Conservation (phyloP, 2,888 invertebrate genomes). For the Dasysyrphus tricinctus region DNA sequence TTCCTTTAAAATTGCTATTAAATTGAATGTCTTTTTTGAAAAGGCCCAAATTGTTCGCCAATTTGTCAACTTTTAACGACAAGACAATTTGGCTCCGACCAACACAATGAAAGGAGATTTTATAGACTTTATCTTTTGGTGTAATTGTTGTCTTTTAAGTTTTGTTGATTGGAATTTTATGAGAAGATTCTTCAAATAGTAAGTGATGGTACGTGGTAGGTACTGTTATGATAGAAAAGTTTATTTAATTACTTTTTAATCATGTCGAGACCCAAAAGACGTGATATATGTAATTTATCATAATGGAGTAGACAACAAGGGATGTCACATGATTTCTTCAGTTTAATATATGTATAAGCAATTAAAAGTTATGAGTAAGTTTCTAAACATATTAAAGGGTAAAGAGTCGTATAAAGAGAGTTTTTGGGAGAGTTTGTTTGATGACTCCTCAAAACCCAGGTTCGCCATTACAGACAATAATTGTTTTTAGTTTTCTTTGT, state of each 20-base stretch:
- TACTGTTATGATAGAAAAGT: background rate
- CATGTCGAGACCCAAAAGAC: slow-evolving; percentile 16
- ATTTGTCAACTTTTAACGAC: slow-evolving; percentile 37
- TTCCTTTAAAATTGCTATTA: slow-evolving; percentile 59
- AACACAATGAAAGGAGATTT: slow-evolving; percentile 4
- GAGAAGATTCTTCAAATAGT: background rate
- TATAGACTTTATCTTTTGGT: slow-evolving; percentile 17
- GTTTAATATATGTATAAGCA: background rate
- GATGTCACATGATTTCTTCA: background rate
- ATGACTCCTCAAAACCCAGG: no score
- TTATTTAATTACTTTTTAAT: slow-evolving; percentile 43
- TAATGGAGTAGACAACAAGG: slow-evolving; percentile 5
- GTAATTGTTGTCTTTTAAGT: slow-evolving; percentile 15
- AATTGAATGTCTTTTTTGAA: slow-evolving; percentile 48
- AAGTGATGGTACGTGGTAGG: background rate
- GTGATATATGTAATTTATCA: background rate
- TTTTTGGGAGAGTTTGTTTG: no score
- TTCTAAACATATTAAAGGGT: no score
- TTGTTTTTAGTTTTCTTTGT: no score
- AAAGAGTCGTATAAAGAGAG: no score
- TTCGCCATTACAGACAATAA: no score
- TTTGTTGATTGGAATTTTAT: slow-evolving; percentile 27
- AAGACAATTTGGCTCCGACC: slow-evolving; percentile 1
- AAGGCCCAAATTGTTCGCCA: slow-evolving; percentile 4
- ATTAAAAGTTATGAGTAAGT: slow-evolving; percentile 7